Base-by-base conservation (phyloP, 2,888 invertebrate genomes). In the Cheilosia vernalis region DNA sequence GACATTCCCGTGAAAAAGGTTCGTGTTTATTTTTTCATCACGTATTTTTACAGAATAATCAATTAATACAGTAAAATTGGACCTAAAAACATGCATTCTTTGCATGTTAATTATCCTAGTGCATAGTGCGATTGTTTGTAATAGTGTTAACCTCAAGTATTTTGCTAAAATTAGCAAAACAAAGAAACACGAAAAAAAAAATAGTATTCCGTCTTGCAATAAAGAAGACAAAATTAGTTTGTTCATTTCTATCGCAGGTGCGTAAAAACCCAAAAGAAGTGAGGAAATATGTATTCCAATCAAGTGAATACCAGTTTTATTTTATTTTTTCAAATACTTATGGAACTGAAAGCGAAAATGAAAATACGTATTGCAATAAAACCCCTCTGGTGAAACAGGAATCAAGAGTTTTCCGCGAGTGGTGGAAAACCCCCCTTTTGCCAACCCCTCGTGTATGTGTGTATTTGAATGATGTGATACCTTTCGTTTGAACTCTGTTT, bases 1-100 rank as follows among this genome's bases (percentile, higher is more conserved):
- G 85, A 81, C 85, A 80, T 85, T 81, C 76, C 73, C 77, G 81
- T 85, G 85, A 77, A 80, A 82, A 85, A 85, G 85, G 80, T 85
- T 81, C 85, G 85, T 85, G 85, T 85, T 85, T 85, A 77, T 85
- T 85, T 76, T 72, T 67, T 61, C 74, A 40, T 61, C 66, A 83
- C 53, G 66, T 66, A 77, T 67, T 72, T 72, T 53, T 9, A 67
- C 51, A 81, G 72, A 84, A 72, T 42, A 42, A 78, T 67, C 19
- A 17, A 21, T 55, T 51, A 53, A 51, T 33, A 17, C 27, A 61
- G 51, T 56, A 7, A 47, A 55, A 76, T 70, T 61, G 21, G 27
- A 24, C 21, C 19, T 6, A 63, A 77, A 80, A 81, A 61, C 72
- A 85, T 85, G 85, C 63, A 37, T 33, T 51, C 61, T 33, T 67